Conservation (phyloP, 1,140 invertebrate genomes). For the Diorhabda sublineata region DNA sequence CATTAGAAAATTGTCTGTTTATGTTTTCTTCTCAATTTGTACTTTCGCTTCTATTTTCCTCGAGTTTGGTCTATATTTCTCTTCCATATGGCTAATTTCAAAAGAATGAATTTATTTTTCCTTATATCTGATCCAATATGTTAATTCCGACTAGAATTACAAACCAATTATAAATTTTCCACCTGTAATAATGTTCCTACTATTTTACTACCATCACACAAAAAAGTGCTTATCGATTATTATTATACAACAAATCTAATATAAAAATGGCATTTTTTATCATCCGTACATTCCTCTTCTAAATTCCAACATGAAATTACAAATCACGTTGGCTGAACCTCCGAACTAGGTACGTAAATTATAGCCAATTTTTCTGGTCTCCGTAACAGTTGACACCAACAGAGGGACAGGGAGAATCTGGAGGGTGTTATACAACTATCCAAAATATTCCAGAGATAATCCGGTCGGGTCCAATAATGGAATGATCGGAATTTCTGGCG, state of each 20-base stretch:
- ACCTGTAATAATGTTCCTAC: too few relatives aligned
- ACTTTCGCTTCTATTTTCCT: too few relatives aligned
- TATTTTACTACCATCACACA: too few relatives aligned
- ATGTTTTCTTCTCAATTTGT: too few relatives aligned
- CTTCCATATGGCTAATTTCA: too few relatives aligned
- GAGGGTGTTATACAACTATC: background rate
- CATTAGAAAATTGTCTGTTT: too few relatives aligned
- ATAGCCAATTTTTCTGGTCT: background rate
- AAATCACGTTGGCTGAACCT: background rate
- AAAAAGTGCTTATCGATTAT: slow-evolving; percentile 6
- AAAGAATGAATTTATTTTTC: too few relatives aligned
- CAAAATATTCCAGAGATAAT: slow-evolving; percentile 2
- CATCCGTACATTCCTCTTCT: background rate
- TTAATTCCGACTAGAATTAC: too few relatives aligned
- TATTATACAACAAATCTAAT: background rate
- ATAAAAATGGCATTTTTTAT: background rate
- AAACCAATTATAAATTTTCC: too few relatives aligned
- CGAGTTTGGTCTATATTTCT: too few relatives aligned
- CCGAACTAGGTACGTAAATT: slow-evolving; percentile 2
- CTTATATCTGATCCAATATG: too few relatives aligned
- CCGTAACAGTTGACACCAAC: slow-evolving; percentile 1
- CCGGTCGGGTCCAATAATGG: background rate
- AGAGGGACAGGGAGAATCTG: background rate
- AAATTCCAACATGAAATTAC: background rate
- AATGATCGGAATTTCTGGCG: background rate